These are phyloP conservation scores for Glossosoma conforme DNA, from an alignment of 1,140 invertebrate genomes.

Conservation along the genomic window DNA sequence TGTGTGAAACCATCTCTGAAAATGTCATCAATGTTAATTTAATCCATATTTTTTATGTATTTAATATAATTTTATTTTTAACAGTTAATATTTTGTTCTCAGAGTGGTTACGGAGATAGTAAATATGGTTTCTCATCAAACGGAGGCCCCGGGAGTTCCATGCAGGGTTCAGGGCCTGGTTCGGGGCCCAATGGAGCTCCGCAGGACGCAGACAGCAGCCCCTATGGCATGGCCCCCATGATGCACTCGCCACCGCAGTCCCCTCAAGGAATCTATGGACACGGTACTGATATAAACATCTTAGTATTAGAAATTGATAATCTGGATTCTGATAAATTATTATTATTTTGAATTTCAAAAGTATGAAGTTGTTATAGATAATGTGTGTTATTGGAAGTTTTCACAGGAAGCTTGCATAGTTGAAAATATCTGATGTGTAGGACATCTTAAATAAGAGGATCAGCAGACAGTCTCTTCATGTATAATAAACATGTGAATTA, in stretches of 20 bases:
- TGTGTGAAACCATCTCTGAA: not conserved
- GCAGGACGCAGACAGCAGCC: conserved; percentile 34
- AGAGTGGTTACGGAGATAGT: conserved; percentile 51
- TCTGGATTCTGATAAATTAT: too few relatives aligned
- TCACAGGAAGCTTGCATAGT: too few relatives aligned
- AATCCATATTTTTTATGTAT: not conserved
- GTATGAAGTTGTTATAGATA: too few relatives aligned
- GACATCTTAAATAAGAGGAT: too few relatives aligned
- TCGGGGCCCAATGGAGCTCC: conserved; percentile 36
- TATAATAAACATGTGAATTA: too few relatives aligned
- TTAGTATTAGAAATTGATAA: too few relatives aligned
- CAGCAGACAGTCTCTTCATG: too few relatives aligned
- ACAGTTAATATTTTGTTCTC: conserved; percentile 17
- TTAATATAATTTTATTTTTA: conserved; percentile 1
- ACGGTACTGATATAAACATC: too few relatives aligned
- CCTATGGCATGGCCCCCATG: conserved; percentile 41
- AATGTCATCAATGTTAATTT: not conserved
- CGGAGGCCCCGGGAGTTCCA: conserved; percentile 32
- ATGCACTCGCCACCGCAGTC: conserved; percentile 51
- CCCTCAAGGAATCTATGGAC: conserved; percentile 44
- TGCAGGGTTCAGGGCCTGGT: conserved; percentile 34
- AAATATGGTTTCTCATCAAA: conserved; percentile 59
- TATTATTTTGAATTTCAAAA: too few relatives aligned
- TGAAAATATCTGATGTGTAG: too few relatives aligned
- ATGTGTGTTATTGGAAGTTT: too few relatives aligned